Percentiles rank a stretch among this genome's conserved stretches.
Conservation (phyloP, 1,140 invertebrate species). For the Pachyrhynchus sulphureomaculatus region DNA sequence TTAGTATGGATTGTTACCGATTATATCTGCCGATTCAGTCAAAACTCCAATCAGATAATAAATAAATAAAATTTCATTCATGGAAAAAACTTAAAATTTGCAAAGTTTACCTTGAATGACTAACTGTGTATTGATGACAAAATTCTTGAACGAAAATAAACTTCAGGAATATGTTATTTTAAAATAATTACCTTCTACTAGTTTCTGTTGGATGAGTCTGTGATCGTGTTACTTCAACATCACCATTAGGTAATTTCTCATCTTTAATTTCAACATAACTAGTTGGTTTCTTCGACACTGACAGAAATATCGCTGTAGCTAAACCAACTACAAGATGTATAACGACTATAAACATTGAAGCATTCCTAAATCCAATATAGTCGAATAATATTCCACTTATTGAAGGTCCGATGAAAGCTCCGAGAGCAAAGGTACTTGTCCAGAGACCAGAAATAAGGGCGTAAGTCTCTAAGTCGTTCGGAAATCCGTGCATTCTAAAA, state of each 20-base stretch:
- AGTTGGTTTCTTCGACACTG: conserved; percentile 19
- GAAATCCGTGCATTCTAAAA: conserved; percentile 67
- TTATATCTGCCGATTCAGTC: too few species aligned
- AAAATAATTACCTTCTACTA: conserved; percentile 39
- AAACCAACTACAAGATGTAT: conserved; percentile 63
- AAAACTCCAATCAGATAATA: too few species aligned
- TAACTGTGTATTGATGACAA: too few species aligned
- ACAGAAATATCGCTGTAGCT: conserved; percentile 37
- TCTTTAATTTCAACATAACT: conserved; percentile 46
- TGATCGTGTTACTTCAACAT: conserved; percentile 14
- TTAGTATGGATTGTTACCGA: too few species aligned
- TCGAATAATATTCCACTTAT: conserved; percentile 76
- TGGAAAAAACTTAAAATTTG: too few species aligned
- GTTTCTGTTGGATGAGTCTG: conserved; percentile 41
- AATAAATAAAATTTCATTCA: too few species aligned
- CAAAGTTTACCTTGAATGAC: too few species aligned
- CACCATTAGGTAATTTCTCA: conserved; percentile 41
- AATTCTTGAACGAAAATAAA: too few species aligned
- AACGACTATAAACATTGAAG: conserved; percentile 71
- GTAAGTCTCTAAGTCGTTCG: conserved; percentile 79
- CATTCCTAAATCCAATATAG: conserved; percentile 68
- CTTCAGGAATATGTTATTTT: too few species aligned
- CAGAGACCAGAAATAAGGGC: conserved; percentile 81
- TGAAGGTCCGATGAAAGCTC: conserved; percentile 81
- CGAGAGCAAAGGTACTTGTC: conserved; percentile 82